These are phyloP conservation scores for Leptothorax acervorum DNA, from an alignment of 2,888 invertebrate species.

Conservation along the genomic window DNA sequence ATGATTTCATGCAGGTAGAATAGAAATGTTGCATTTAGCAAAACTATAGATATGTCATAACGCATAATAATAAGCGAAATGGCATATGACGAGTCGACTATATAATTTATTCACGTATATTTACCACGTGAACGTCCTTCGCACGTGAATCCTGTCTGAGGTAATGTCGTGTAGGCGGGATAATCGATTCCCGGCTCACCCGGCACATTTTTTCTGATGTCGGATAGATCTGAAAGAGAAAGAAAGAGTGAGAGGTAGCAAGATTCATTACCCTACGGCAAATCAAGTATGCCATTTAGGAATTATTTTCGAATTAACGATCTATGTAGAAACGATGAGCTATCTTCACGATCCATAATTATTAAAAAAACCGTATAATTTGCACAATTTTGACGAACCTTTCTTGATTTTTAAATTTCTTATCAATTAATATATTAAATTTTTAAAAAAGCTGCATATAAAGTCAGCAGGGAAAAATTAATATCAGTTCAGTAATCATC, in stretches of 20 bases:
- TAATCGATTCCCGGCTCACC: slow-evolving; percentile 90
- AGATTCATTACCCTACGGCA: not conserved
- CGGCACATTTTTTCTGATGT: slow-evolving; percentile 89
- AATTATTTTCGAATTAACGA: not conserved
- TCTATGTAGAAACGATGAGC: no score
- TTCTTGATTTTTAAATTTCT: not conserved
- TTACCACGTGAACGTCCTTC: slow-evolving; percentile 88
- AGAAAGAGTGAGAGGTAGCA: slow-evolving; percentile 10
- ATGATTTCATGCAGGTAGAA: not conserved
- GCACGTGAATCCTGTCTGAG: slow-evolving; percentile 89
- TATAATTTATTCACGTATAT: slow-evolving; percentile 55
- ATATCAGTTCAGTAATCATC: not conserved
- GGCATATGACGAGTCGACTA: not conserved
- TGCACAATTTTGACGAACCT: not conserved
- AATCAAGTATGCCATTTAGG: not conserved
- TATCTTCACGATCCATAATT: not conserved
- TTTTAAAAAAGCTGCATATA: not conserved
- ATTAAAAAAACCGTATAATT: not conserved
- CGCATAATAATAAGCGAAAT: slow-evolving; percentile 1
- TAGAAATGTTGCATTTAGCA: slow-evolving; percentile 4
- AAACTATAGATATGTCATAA: slow-evolving; percentile 5
- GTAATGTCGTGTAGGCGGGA: slow-evolving; percentile 88
- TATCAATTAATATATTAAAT: not conserved
- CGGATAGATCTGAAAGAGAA: slow-evolving; percentile 84
- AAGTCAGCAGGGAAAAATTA: not conserved